Conservation (phyloP, 2,888 invertebrate genomes). For the Spodoptera picta region DNA sequence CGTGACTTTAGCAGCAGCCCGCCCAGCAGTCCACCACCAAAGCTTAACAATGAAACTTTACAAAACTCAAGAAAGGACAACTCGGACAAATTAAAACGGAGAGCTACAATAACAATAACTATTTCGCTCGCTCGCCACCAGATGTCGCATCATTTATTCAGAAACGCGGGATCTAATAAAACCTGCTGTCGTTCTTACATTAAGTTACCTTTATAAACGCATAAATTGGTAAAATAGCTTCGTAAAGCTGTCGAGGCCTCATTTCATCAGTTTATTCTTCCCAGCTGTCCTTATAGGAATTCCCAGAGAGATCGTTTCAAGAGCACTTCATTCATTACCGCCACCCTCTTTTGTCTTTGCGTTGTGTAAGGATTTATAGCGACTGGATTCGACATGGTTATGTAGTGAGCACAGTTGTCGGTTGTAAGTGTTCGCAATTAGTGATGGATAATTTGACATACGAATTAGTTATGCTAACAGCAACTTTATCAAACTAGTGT, state of each 20-base stretch:
- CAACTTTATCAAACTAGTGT: too few relatives aligned
- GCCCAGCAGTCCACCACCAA: too few relatives aligned
- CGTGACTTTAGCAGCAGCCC: too few relatives aligned
- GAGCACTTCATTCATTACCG: conserved; percentile 74
- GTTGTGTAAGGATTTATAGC: conserved; percentile 43
- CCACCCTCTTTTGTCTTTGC: conserved; percentile 66
- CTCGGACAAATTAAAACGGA: too few relatives aligned
- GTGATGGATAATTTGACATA: too few relatives aligned
- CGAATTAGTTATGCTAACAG: too few relatives aligned
- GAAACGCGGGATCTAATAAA: conserved; percentile 52
- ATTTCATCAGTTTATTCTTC: conserved; percentile 72
- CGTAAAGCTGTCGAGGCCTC: conserved; percentile 62
- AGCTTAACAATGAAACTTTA: too few relatives aligned
- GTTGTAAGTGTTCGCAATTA: too few relatives aligned
- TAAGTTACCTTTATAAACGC: conserved; percentile 63
- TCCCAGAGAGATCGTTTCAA: conserved; percentile 67
- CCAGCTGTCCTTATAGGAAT: conserved; percentile 70
- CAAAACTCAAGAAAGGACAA: too few relatives aligned
- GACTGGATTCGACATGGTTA: conserved; percentile 37
- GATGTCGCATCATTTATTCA: conserved; percentile 57
- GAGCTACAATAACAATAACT: conserved; percentile 39
- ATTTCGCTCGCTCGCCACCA: conserved; percentile 32
- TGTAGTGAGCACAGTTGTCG: too few relatives aligned
- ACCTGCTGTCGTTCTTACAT: conserved; percentile 44
- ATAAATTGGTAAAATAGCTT: conserved; percentile 69